Conservation (phyloP, 1,140 invertebrate species). For the Ceratosolen fusciceps region DNA sequence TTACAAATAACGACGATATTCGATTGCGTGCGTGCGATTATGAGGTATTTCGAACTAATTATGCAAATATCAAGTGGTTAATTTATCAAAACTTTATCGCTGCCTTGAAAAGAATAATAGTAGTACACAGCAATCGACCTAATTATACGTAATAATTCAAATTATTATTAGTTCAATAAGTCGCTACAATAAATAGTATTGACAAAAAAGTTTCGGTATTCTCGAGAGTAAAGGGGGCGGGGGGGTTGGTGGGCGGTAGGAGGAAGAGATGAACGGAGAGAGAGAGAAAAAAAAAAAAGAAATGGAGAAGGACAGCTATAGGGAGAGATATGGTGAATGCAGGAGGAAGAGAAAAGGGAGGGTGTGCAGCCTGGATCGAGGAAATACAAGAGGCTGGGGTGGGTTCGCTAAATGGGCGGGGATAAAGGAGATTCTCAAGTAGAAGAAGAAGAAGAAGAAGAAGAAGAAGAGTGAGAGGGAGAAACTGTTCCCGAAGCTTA, state of each 20-base stretch:
- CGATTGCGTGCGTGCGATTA: no score
- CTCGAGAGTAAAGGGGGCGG: neutral
- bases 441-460: slow-evolving; percentile 45
- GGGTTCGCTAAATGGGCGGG: slow-evolving; percentile 56
- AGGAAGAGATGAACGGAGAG: no score
- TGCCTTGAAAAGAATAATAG: neutral
- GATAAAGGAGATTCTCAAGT: slow-evolving; percentile 48
- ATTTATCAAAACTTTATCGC: neutral
- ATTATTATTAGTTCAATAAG: neutral
- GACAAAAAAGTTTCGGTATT: neutral
- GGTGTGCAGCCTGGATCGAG: slow-evolving; percentile 39
- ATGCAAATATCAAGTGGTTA: neutral
- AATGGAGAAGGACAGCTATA: slow-evolving; percentile 38
- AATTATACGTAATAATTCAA: neutral
- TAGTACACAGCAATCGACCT: neutral
- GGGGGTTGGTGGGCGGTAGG: no score
- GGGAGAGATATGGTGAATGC: slow-evolving; percentile 26
- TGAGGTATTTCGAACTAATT: no score
- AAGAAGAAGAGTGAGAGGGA: slow-evolving; percentile 40
- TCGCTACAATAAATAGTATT: slow-evolving; percentile 1
- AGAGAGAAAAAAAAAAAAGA: neutral
- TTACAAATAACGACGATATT: no score
- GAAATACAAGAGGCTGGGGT: slow-evolving; percentile 51
- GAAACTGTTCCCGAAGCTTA: slow-evolving; percentile 65
- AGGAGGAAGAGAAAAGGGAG: slow-evolving; percentile 27